These are phyloP conservation scores for Drosophila parthenogenetica DNA, from an alignment of 2,888 invertebrate genomes.

Conservation along the genomic window DNA sequence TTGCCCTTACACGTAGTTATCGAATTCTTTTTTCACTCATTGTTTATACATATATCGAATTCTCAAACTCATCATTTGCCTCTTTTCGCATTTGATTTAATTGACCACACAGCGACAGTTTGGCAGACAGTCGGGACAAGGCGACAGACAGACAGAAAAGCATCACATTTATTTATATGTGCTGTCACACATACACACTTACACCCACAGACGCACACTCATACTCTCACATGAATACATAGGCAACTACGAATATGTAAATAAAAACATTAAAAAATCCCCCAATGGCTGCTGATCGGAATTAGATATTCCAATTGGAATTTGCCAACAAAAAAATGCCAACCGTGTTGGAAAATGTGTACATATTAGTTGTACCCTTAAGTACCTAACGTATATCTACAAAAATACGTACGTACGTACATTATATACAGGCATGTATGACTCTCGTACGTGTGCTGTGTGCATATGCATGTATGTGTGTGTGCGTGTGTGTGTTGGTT, in stretches of 20 bases:
- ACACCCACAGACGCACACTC: not conserved
- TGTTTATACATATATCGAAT: conserved; percentile 3
- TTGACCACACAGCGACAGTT: conserved; percentile 57
- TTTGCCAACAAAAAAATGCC: conserved; percentile 26
- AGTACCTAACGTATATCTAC: conserved; percentile 31
- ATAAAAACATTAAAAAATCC: conserved; percentile 69
- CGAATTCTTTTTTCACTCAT: conserved; percentile 1
- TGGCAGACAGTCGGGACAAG: not conserved
- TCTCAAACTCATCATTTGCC: conserved; percentile 55
- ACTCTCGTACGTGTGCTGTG: not conserved
- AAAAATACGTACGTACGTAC: conserved; percentile 15
- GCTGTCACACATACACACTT: conserved; percentile 15
- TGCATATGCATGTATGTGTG: conserved; percentile 21
- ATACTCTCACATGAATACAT: conserved; percentile 9
- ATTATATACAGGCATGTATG: conserved; percentile 8
- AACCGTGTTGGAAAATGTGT: conserved; percentile 53
- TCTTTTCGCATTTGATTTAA: conserved; percentile 66
- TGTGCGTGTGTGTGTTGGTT: conserved; percentile 30
- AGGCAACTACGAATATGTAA: conserved; percentile 56
- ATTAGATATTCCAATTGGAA: conserved; percentile 64
- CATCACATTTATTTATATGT: conserved; percentile 58
- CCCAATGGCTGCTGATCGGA: conserved; percentile 29
- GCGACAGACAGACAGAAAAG: conserved; percentile 35
- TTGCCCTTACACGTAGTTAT: conserved; percentile 8
- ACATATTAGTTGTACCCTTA: conserved; percentile 47